phyloP scores from a whole-genome alignment of 1,140 invertebrate species.

The Drosophila nikananu region DNA sequence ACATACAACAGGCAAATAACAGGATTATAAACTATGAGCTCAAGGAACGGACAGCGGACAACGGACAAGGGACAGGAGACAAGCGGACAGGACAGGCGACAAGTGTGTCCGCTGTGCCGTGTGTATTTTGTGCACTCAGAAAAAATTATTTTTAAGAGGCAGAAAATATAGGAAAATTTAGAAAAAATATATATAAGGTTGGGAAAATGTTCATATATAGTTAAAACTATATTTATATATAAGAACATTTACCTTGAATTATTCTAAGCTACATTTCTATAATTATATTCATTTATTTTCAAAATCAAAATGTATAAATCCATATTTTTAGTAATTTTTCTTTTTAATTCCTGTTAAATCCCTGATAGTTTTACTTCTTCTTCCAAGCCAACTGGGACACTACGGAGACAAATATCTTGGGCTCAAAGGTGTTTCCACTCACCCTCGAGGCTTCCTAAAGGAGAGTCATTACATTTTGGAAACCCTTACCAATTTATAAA shows the following conservation, averaged over 20 bases:
- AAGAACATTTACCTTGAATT: no score
- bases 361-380: background rate
- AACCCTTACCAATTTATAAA: slow-evolving; percentile 64
- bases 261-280: no score
- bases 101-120: slow-evolving; percentile 54
- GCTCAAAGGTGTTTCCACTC: slow-evolving; percentile 63
- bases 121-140: slow-evolving; percentile 15
- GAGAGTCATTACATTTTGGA: background rate
- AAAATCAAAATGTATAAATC: no score
- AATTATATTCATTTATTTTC: background rate
- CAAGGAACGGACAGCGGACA: slow-evolving; percentile 18
- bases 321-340: background rate
- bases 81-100: slow-evolving; percentile 52
- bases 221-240: no score
- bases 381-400: slow-evolving; percentile 24
- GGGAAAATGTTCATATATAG: no score
- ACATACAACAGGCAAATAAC: slow-evolving; percentile 65
- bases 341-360: background rate
- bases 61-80: slow-evolving; percentile 35
- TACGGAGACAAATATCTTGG: slow-evolving; percentile 67
- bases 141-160: background rate
- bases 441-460: background rate
- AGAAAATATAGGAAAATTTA: background rate
- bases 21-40: slow-evolving; percentile 62
- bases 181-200: background rate